Conservation (phyloP, 1,140 invertebrate species). For the Dinothrombium tinctorium region DNA sequence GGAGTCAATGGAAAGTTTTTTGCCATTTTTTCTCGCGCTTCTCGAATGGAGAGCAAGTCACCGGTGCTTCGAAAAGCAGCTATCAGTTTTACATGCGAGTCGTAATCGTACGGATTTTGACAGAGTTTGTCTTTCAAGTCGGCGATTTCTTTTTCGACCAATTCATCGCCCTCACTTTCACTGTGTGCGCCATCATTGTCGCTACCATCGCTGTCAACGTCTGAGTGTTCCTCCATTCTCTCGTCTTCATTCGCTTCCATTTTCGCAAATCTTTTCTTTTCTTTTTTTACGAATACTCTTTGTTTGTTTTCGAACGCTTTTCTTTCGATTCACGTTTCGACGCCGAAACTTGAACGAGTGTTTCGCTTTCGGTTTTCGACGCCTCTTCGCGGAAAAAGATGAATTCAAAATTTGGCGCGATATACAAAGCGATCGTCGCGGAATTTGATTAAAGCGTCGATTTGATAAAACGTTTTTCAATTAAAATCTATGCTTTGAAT, state of each 20-base stretch:
- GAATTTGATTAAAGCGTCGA: too few species aligned
- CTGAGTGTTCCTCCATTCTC: background rate
- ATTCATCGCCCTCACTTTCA: background rate
- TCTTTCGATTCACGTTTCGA: background rate
- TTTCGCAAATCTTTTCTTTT: too few species aligned
- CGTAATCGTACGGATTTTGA: conserved; percentile 35
- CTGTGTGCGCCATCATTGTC: background rate
- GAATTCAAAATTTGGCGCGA: too few species aligned
- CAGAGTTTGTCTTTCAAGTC: background rate
- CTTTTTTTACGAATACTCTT: too few species aligned
- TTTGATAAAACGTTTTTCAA: too few species aligned
- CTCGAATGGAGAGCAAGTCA: conserved; percentile 29
- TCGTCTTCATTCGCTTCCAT: too few species aligned
- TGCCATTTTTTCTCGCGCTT: conserved; percentile 37
- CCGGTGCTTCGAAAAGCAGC: conserved; percentile 25
- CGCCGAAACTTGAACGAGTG: too few species aligned
- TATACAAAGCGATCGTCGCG: too few species aligned
- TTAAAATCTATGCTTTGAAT: too few species aligned
- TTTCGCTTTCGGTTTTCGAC: too few species aligned
- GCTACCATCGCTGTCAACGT: background rate
- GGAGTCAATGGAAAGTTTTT: conserved; percentile 37
- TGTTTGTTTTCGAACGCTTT: too few species aligned
- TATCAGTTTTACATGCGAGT: conserved; percentile 35
- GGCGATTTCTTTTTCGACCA: background rate
- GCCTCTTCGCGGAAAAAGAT: too few species aligned